Conservation (phyloP, 2,888 invertebrate species). For the Stramonita haemastoma region DNA sequence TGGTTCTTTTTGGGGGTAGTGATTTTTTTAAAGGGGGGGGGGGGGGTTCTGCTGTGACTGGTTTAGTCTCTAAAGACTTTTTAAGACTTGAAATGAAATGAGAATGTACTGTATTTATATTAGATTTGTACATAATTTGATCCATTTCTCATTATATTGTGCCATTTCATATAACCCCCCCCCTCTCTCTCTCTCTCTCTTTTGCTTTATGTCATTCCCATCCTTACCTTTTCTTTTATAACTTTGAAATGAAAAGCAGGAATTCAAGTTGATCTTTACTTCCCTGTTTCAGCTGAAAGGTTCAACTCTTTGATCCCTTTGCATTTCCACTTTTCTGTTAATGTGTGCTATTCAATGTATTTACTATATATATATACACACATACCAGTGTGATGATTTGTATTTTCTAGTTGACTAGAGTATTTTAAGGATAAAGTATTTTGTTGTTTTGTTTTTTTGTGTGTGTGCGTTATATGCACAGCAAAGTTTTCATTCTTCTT, state of each 20-base stretch:
- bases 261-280: background rate
- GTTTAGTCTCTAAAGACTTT: background rate
- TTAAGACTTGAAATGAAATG: background rate
- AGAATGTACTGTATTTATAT: background rate
- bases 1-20: too few relatives aligned
- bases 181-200: background rate
- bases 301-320: background rate
- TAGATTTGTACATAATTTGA: background rate
- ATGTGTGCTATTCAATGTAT: too few relatives aligned
- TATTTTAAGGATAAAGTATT: too few relatives aligned
- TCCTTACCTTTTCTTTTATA: background rate
- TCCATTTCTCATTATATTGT: constrained; percentile 21
- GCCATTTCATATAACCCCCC: background rate
- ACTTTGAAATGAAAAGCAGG: background rate
- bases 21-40: too few relatives aligned
- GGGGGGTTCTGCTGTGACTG: too few relatives aligned
- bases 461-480: too few relatives aligned
- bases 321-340: too few relatives aligned
- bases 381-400: too few relatives aligned
- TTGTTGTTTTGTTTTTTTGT: too few relatives aligned
- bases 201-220: background rate
- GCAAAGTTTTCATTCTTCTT: too few relatives aligned
- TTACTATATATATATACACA: too few relatives aligned
- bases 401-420: too few relatives aligned
- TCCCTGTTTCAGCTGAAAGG: background rate